Conservation (phyloP, 2,113 vertebrate species). For the Cyphomyrus discorhynchus region DNA sequence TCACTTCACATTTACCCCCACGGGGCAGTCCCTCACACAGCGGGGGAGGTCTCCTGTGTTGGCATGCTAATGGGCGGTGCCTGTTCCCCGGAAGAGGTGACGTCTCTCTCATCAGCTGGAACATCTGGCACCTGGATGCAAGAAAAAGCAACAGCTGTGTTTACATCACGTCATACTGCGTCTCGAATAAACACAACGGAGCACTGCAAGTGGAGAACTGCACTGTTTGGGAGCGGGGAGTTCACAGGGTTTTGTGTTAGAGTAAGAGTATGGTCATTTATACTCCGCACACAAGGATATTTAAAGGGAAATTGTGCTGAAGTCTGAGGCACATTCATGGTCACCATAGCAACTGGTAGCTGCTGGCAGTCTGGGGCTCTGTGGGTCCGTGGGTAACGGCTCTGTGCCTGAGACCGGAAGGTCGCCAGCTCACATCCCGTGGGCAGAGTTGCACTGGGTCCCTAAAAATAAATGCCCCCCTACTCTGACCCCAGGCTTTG, state of each 20-base stretch:
- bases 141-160: background rate
- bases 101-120: background rate
- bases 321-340: background rate
- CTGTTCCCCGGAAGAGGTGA: background rate
- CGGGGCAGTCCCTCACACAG: background rate
- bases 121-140: slow-evolving; percentile 29
- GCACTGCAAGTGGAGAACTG: background rate
- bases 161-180: background rate
- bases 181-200: background rate
- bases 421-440: background rate
- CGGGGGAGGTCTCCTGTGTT: slow-evolving; percentile 41
- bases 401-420: background rate
- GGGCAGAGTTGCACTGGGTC: background rate
- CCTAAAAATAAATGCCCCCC: background rate
- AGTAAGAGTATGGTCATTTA: background rate
- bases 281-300: background rate
- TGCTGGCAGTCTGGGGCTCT: background rate
- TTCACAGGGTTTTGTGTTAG: background rate
- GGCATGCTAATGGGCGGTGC: slow-evolving; percentile 39
- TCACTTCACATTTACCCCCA: background rate
- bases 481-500: background rate
- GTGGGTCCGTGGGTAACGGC: too few species aligned
- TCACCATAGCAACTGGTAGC: background rate
- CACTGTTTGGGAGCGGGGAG: background rate
- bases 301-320: background rate